phyloP scores from a whole-genome alignment of 23 tunicate genomes.

The Ascidia mentula region DNA sequence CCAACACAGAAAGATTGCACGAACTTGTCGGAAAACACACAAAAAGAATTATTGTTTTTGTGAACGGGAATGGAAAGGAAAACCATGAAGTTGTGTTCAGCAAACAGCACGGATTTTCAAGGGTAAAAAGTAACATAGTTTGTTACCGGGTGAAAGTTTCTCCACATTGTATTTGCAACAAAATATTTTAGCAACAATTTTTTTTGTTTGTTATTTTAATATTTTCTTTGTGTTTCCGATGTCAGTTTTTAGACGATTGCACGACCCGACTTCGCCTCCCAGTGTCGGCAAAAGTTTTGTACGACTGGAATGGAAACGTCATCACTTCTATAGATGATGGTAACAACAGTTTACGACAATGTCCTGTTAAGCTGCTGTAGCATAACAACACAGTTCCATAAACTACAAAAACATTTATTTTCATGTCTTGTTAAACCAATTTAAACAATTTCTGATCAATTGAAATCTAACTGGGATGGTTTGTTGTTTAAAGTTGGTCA shows the following conservation, averaged over 20 bases:
- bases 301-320: slow-evolving; percentile 38
- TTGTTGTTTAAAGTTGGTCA: slow-evolving; percentile 37
- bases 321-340: slow-evolving; percentile 18
- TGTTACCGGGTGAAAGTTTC: too few species aligned
- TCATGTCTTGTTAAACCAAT: background rate
- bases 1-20: slow-evolving; percentile 33
- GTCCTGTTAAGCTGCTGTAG: too few species aligned
- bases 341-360: background rate
- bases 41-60: slow-evolving; percentile 40
- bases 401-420: too few species aligned
- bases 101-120: slow-evolving; percentile 11
- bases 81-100: slow-evolving; percentile 63
- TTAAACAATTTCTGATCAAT: background rate
- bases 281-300: slow-evolving; percentile 24
- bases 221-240: background rate
- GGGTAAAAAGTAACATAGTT: too few species aligned
- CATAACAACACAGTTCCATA: too few species aligned
- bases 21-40: slow-evolving; percentile 59
- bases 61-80: slow-evolving; percentile 60
- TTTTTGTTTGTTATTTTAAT: background rate
- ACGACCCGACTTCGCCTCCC: slow-evolving; percentile 26
- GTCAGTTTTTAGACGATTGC: slow-evolving; percentile 55
- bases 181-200: background rate
- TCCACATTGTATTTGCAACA: background rate
- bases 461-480: background rate